Evolutionary conservation across 2,888 invertebrate species (phyloP).

Genomic region (Polyploca ridens): DNA sequence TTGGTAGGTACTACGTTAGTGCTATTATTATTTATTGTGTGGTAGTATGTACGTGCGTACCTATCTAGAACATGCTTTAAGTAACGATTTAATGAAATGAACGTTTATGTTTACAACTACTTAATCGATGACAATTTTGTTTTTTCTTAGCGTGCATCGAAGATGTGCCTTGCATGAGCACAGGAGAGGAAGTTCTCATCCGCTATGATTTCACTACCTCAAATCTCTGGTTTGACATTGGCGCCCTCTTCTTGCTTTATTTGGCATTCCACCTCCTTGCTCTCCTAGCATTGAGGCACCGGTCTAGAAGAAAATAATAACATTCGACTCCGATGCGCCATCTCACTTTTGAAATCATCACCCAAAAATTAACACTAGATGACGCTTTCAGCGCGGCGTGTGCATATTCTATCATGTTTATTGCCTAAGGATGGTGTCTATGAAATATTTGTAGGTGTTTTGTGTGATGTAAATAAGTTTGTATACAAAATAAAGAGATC

Average conservation of each 20-base stretch:
- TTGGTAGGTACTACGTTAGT: no score
- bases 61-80: no score
- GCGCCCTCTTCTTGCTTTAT: constrained; percentile 87
- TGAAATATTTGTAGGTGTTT: constrained; percentile 14
- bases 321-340: neutral
- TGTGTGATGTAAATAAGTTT: constrained; percentile 30
- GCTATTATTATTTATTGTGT: no score
- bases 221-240: constrained; percentile 87
- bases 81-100: no score
- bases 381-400: neutral
- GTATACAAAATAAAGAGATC: constrained; percentile 19
- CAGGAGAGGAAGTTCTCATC: constrained; percentile 89
- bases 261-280: constrained; percentile 89
- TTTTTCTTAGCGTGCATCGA: constrained; percentile 80
- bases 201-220: constrained; percentile 88
- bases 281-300: constrained; percentile 86
- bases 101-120: no score
- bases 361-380: no score
- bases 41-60: no score
- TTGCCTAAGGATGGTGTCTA: neutral
- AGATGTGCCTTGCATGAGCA: constrained; percentile 87
- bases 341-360: neutral
- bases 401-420: neutral
- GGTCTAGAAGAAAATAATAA: constrained; percentile 83
- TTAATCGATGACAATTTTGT: constrained; percentile 2